A percentile compares a stretch with the other conserved stretches of the same genome.
Evolutionary conservation across 2,113 vertebrate genomes (phyloP).

Genomic region (Notothenia rossii): DNA sequence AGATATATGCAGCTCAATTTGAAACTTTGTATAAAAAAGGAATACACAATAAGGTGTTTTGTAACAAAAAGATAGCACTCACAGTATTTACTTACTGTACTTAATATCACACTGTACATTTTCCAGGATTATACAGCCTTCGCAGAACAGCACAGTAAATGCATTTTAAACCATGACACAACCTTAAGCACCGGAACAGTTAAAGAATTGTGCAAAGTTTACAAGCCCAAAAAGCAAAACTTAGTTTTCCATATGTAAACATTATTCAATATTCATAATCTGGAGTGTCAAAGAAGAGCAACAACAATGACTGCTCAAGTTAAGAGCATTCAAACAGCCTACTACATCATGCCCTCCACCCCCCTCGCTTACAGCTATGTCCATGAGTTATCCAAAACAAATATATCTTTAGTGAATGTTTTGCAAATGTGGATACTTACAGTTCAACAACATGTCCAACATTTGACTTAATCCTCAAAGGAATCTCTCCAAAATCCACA

Average conservation of each 20-base stretch:
- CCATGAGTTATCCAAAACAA: not conserved
- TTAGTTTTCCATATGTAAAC: conserved; percentile 63
- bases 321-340: not conserved
- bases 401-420: too few relatives aligned
- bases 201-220: conserved; percentile 71
- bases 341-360: not conserved
- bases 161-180: conserved; percentile 58
- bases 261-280: conserved; percentile 33
- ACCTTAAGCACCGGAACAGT: conserved; percentile 53
- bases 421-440: not conserved
- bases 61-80: conserved; percentile 78
- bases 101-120: conserved; percentile 73
- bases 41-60: conserved; percentile 71
- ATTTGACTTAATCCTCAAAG: not conserved
- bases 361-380: not conserved
- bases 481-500: not conserved
- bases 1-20: conserved; percentile 64
- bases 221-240: conserved; percentile 42
- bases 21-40: conserved; percentile 67
- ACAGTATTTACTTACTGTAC: conserved; percentile 79
- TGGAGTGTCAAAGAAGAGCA: conserved; percentile 23
- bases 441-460: not conserved
- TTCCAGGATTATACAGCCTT: conserved; percentile 50
- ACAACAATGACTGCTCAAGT: not conserved
- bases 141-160: conserved; percentile 40